Evolutionary conservation across 1,140 invertebrate species (phyloP).

Genomic region (Brachionus paranguensis): DNA sequence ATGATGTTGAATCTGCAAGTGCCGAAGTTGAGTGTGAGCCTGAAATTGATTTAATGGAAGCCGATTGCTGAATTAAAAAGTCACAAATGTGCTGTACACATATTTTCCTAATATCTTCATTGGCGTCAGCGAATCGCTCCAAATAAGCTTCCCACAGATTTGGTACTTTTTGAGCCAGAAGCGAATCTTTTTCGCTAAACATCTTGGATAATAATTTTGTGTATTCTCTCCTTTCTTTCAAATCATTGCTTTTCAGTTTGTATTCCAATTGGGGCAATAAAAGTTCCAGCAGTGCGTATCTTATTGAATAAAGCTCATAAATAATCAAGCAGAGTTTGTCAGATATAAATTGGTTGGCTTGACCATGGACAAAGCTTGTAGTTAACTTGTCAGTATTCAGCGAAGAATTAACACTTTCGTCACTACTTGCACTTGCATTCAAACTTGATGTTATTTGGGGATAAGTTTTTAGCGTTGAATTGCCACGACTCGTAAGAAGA

Average conservation of each 20-base stretch:
- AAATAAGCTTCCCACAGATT: slow-evolving; percentile 28
- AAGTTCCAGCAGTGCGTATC: slow-evolving; percentile 74
- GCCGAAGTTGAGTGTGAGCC: slow-evolving; percentile 48
- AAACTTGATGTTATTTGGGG: not conserved
- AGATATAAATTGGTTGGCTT: slow-evolving; percentile 43
- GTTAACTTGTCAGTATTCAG: not conserved
- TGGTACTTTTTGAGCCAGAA: slow-evolving; percentile 67
- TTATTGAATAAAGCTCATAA: slow-evolving; percentile 90
- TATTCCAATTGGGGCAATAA: slow-evolving; percentile 90
- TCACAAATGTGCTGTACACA: slow-evolving; percentile 96
- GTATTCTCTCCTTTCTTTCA: slow-evolving; percentile 74
- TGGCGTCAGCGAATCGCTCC: slow-evolving; percentile 85
- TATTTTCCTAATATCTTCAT: slow-evolving; percentile 77
- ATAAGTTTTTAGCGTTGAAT: not conserved
- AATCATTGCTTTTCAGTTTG: slow-evolving; percentile 67
- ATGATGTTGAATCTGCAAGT: not conserved
- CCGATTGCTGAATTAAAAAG: slow-evolving; percentile 87
- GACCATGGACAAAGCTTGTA: not conserved
- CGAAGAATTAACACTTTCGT: not conserved
- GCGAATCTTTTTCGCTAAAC: slow-evolving; percentile 90
- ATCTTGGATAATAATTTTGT: slow-evolving; percentile 85
- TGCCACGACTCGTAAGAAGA: not conserved
- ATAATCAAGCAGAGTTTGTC: slow-evolving; percentile 78
- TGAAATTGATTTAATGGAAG: slow-evolving; percentile 80
- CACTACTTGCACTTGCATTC: not conserved